Percentiles rank a stretch among this genome's conserved stretches.
Evolutionary conservation across 2,797 vertebrate species (phyloP).

Genomic region (Trematomus bernacchii): DNA sequence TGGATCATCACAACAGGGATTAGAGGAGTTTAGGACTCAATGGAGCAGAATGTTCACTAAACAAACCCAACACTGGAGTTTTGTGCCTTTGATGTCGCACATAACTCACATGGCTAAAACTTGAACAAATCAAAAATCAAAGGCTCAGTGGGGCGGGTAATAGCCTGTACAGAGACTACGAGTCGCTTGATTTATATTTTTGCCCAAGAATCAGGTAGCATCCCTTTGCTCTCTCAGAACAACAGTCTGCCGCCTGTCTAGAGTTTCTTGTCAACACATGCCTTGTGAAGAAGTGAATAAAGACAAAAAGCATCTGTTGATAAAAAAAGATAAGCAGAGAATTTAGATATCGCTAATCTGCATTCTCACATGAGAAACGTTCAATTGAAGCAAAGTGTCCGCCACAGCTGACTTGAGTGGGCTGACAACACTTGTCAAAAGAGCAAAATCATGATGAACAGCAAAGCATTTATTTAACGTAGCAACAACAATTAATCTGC

Average conservation of each 20-base stretch:
- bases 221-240: conserved; percentile 24
- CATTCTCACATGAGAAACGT: conserved; percentile 53
- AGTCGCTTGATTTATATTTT: conserved; percentile 53
- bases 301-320: conserved; percentile 72
- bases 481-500: not conserved
- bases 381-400: not conserved
- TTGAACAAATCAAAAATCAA: conserved; percentile 32
- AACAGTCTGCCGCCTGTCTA: conserved; percentile 52
- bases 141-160: conserved; percentile 30
- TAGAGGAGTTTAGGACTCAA: conserved; percentile 51
- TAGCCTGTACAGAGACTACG: conserved; percentile 12
- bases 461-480: not conserved
- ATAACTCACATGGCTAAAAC: conserved; percentile 55
- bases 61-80: conserved; percentile 53
- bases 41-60: conserved; percentile 60
- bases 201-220: conserved; percentile 28
- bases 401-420: not conserved
- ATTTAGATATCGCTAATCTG: conserved; percentile 51
- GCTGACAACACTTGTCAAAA: not conserved
- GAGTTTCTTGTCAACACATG: conserved; percentile 75
- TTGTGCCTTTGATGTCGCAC: conserved; percentile 55
- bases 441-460: not conserved
- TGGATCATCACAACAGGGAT: conserved; percentile 63
- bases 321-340: conserved; percentile 70
- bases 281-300: conserved; percentile 57